Percentiles rank a stretch among this genome's conserved stretches.
Evolutionary conservation across 2,888 invertebrate genomes (phyloP).

Genomic region (Drosophila flavopinicola): DNA sequence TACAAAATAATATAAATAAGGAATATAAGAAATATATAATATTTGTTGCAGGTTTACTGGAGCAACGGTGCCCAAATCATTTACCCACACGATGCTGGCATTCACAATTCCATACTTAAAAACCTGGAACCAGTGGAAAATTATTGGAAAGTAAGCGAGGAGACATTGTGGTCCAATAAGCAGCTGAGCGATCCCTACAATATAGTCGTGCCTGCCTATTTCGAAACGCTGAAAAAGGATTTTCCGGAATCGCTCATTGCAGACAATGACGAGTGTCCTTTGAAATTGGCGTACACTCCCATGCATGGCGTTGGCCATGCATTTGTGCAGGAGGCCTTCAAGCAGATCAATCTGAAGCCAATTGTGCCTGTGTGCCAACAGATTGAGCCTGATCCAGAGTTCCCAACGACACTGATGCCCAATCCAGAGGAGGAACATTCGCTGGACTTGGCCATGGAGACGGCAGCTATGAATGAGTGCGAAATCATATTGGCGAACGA

Average conservation of each 20-base stretch:
- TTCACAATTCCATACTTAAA: conserved; percentile 90
- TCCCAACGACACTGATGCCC: conserved; percentile 98
- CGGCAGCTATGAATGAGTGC: conserved; percentile 90
- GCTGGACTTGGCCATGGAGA: conserved; percentile 89
- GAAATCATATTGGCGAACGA: conserved; percentile 96
- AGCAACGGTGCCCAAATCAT: conserved; percentile 97
- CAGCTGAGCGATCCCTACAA: conserved; percentile 89
- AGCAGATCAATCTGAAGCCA: conserved; percentile 88
- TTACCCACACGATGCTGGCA: conserved; percentile 94
- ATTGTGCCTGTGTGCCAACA: conserved; percentile 86
- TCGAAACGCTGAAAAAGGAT: conserved; percentile 86
- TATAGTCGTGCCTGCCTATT: conserved; percentile 89
- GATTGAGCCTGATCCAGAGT: conserved; percentile 96
- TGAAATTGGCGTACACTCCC: conserved; percentile 94
- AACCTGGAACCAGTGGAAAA: conserved; percentile 91
- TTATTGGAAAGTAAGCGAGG: conserved; percentile 89
- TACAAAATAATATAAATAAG: background rate
- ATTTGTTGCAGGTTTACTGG: conserved; percentile 90
- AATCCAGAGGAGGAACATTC: conserved; percentile 98
- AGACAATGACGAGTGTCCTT: conserved; percentile 85
- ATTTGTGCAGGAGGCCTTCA: conserved; percentile 90
- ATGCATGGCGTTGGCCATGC: conserved; percentile 98
- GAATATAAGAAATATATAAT: background rate
- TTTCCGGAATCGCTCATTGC: conserved; percentile 86
- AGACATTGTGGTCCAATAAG: conserved; percentile 85